Evolutionary conservation across 2,797 vertebrate genomes (phyloP).

Genomic region (Tangara arthus): DNA sequence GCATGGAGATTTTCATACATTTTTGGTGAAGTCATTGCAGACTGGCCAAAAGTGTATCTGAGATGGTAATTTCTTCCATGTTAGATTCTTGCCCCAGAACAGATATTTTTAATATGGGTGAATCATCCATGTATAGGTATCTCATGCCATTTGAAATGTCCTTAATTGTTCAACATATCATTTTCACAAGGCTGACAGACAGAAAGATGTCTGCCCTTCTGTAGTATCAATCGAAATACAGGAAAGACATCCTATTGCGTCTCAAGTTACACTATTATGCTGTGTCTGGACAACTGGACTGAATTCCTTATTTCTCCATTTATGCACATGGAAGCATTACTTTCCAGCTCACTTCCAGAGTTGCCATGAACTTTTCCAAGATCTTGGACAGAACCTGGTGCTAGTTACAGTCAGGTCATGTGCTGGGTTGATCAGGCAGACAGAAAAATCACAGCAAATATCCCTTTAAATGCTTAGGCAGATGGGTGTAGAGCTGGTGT

Average conservation of each 20-base stretch:
- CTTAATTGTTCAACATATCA: background rate
- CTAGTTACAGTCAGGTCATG: background rate
- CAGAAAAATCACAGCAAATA: background rate
- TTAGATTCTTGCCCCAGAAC: background rate
- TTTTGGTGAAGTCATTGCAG: background rate
- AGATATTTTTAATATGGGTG: background rate
- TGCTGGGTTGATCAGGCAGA: background rate
- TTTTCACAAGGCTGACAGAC: background rate
- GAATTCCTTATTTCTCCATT: background rate
- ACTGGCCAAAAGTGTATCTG: background rate
- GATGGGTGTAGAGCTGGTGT: rapidly evolving
- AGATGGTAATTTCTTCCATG: background rate
- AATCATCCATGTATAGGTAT: background rate
- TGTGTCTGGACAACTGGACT: background rate
- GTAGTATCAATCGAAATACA: background rate
- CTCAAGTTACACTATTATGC: background rate
- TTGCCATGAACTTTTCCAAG: background rate
- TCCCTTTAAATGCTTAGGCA: background rate
- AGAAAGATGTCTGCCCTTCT: background rate
- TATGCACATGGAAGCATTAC: rapidly evolving
- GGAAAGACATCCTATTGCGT: background rate
- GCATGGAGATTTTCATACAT: background rate
- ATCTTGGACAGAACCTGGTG: background rate
- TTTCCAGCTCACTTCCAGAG: background rate
- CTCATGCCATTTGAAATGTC: background rate